A percentile compares a stretch with the other conserved stretches of the same genome.
These are phyloP conservation scores for Acrocephalus arundinaceus DNA, from an alignment of 2,113 vertebrate species.

Conservation along the genomic window DNA sequence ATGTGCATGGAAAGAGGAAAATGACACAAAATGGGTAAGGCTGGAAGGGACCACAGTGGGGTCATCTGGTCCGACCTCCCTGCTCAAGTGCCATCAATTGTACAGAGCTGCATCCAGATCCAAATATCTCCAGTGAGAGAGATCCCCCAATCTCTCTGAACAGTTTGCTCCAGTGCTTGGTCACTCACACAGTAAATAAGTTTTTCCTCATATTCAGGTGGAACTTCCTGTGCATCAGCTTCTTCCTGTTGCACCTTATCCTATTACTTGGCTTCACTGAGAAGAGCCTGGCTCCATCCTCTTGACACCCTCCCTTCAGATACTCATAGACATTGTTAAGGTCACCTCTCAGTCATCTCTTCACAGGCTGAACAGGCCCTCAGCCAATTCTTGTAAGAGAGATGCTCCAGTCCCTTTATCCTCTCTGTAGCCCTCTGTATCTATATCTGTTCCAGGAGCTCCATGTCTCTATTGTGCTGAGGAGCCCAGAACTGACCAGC, in stretches of 20 bases:
- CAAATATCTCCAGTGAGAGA: background rate
- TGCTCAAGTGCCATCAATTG: background rate
- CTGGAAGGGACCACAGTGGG: background rate
- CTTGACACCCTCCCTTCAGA: background rate
- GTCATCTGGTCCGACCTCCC: background rate
- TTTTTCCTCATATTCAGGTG: background rate
- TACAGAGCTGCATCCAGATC: background rate
- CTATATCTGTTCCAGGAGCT: background rate
- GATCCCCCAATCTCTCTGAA: background rate
- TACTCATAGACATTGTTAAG: background rate
- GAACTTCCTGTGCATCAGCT: background rate
- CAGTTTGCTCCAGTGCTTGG: background rate
- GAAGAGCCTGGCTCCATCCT: background rate
- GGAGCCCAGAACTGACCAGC: background rate
- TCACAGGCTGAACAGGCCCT: background rate
- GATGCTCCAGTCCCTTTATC: background rate
- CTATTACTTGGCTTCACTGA: background rate
- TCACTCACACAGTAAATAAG: background rate
- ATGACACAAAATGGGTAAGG: background rate
- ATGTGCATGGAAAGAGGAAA: background rate
- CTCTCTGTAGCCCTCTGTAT: background rate
- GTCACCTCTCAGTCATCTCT: background rate
- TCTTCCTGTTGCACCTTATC: background rate
- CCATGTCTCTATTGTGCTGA: accelerated
- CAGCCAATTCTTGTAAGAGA: background rate